Conservation (phyloP, 2,888 invertebrate genomes). For the Bursaphelenchus okinawaensis region DNA sequence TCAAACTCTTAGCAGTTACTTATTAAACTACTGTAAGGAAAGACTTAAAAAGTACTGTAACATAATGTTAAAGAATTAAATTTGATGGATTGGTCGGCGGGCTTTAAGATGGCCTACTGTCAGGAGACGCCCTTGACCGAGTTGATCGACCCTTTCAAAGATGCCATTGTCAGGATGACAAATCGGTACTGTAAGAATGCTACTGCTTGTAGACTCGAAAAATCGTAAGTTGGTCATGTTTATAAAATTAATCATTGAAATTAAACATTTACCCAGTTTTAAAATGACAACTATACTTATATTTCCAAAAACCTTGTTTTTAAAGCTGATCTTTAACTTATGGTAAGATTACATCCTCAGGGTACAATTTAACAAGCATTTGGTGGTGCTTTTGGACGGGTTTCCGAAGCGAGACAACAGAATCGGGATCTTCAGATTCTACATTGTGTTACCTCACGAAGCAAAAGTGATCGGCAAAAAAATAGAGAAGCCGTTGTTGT, state of each 20-base stretch:
- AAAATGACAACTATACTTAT: too few species aligned
- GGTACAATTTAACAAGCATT: conserved; percentile 39
- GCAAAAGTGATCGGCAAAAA: conserved; percentile 25
- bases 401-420: conserved; percentile 47
- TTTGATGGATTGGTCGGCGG: conserved; percentile 49
- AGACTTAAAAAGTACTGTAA: background rate
- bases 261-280: background rate
- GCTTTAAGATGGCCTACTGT: conserved; percentile 47
- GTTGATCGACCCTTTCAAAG: conserved; percentile 43
- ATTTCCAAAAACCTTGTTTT: conserved; percentile 12
- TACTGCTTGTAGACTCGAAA: conserved; percentile 45
- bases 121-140: conserved; percentile 44
- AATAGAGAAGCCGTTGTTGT: conserved; percentile 37
- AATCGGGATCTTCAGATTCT: conserved; percentile 43
- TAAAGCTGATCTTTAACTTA: background rate
- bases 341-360: conserved; percentile 29
- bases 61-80: conserved; percentile 40
- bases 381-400: conserved; percentile 47
- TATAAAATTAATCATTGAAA: background rate
- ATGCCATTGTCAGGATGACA: conserved; percentile 42
- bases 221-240: conserved; percentile 42
- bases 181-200: conserved; percentile 50
- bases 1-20: background rate
- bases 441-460: conserved; percentile 44
- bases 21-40: conserved; percentile 13